A percentile compares a stretch with the other conserved stretches of the same genome.
Conservation (phyloP, 2,797 vertebrate genomes). For the Acanthurus tractus region DNA sequence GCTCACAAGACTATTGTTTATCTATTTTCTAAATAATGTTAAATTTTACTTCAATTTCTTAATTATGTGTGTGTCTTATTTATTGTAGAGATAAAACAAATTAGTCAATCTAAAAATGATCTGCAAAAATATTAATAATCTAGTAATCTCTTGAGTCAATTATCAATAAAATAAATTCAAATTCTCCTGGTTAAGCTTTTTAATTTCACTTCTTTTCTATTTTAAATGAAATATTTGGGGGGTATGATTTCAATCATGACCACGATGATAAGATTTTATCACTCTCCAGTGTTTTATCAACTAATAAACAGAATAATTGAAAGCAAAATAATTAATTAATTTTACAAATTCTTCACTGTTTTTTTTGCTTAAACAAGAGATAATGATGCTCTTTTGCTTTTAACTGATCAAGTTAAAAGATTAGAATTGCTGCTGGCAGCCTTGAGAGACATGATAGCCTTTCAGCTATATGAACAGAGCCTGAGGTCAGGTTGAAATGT, state of each 20-base stretch:
- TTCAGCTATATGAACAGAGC: too few relatives aligned
- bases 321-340: too few relatives aligned
- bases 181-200: background rate
- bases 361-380: background rate
- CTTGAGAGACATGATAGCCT: background rate
- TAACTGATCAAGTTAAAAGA: background rate
- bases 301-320: too few relatives aligned
- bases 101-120: background rate
- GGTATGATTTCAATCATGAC: too few relatives aligned
- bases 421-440: background rate
- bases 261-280: too few relatives aligned
- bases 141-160: background rate
- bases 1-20: background rate
- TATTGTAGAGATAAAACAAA: background rate
- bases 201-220: background rate
- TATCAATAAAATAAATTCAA: background rate
- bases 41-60: too few relatives aligned
- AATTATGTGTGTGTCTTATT: background rate
- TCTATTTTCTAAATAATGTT: too few relatives aligned
- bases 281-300: too few relatives aligned
- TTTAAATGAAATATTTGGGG: too few relatives aligned
- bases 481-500: too few relatives aligned
- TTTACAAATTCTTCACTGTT: background rate
- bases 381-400: background rate
- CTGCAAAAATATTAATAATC: background rate